Conservation (phyloP, 2,113 vertebrate genomes). For the Labrus mixtus region DNA sequence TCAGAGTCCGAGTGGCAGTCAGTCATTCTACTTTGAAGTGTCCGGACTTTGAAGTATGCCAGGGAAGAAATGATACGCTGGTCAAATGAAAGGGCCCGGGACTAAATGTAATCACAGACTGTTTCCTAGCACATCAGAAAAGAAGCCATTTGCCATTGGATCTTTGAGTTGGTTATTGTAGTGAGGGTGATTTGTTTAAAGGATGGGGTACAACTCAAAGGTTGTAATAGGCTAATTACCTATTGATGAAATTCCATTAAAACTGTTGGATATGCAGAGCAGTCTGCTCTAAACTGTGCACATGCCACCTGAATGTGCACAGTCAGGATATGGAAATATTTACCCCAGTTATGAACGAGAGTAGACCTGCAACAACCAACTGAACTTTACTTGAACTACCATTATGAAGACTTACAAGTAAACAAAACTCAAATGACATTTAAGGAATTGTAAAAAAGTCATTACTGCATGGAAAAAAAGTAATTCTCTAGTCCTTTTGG, state of each 20-base stretch:
- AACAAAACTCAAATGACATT: too few relatives aligned
- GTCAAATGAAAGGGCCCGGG: conserved; percentile 75
- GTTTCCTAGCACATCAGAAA: conserved; percentile 73
- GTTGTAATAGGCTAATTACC: conserved; percentile 77
- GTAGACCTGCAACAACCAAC: conserved; percentile 5
- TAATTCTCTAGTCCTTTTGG: too few relatives aligned
- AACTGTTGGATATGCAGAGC: conserved; percentile 56
- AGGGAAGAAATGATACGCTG: conserved; percentile 76
- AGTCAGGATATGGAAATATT: conserved; percentile 27
- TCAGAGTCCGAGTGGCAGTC: conserved; percentile 77
- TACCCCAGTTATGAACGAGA: conserved; percentile 19
- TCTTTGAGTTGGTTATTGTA: conserved; percentile 61
- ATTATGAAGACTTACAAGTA: too few relatives aligned
- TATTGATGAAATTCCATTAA: conserved; percentile 65
- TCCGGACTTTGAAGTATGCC: conserved; percentile 76
- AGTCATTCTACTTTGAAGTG: conserved; percentile 78
- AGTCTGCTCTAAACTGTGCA: conserved; percentile 3
- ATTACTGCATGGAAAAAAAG: too few relatives aligned
- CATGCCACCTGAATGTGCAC: conserved; percentile 33
- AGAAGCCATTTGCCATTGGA: conserved; percentile 66
- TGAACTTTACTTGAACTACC: not conserved
- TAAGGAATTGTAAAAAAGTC: too few relatives aligned
- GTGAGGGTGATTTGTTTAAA: conserved; percentile 65
- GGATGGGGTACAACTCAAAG: conserved; percentile 58
- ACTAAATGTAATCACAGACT: conserved; percentile 77